phyloP scores from a whole-genome alignment of 2,797 vertebrate species.

The Pantherophis alleghaniensis region DNA sequence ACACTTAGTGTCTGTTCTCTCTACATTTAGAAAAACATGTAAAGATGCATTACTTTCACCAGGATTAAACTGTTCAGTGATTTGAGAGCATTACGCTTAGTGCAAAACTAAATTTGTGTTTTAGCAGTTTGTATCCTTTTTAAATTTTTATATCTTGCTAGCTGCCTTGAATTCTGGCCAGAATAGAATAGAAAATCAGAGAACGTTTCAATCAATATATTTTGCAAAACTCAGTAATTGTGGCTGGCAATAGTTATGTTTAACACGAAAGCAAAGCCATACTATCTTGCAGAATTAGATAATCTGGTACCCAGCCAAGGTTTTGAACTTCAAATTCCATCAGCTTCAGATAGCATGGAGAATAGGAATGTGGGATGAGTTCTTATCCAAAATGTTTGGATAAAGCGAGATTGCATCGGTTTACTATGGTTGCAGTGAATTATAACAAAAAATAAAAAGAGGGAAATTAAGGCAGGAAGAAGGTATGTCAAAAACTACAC shows the following conservation, averaged over 20 bases:
- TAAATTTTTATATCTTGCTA: neutral
- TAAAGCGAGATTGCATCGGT: no score
- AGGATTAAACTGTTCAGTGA: neutral
- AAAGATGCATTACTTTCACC: neutral
- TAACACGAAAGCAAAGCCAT: neutral
- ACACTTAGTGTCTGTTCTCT: neutral
- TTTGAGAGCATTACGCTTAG: neutral
- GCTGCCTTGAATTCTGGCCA: neutral
- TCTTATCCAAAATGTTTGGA: neutral
- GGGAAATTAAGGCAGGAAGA: neutral
- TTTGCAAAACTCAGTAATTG: neutral
- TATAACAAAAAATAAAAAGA: neutral
- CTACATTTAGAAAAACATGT: neutral
- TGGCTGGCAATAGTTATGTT: neutral
- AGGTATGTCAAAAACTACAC: neutral
- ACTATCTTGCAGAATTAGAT: neutral
- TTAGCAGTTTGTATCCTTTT: neutral
- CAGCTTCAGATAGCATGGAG: neutral
- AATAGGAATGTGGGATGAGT: neutral
- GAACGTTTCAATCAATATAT: neutral
- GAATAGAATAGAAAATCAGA: neutral
- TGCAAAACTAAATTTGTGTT: neutral
- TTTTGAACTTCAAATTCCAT: neutral
- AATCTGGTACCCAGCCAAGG: neutral
- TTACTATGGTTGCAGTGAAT: neutral